Conservation (phyloP, 2,797 vertebrate genomes). For the Protosalanx chinensis region DNA sequence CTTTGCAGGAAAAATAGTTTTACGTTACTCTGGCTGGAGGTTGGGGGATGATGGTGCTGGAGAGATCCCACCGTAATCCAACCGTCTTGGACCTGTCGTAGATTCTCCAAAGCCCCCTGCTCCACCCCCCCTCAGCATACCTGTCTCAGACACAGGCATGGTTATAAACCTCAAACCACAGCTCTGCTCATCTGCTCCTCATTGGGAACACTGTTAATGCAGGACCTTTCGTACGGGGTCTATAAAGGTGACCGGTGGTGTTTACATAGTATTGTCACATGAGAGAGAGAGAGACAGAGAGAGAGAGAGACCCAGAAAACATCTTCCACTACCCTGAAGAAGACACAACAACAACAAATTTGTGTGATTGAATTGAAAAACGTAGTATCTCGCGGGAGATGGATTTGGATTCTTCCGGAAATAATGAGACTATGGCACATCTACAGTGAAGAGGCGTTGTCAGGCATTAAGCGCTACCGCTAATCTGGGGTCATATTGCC, state of each 20-base stretch:
- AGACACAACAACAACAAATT: too few relatives aligned
- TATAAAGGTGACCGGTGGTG: conserved; percentile 49
- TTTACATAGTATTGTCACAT: conserved; percentile 46
- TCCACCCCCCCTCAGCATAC: conserved; percentile 33
- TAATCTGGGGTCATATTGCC: neutral
- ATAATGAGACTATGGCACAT: neutral
- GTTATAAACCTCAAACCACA: conserved; percentile 47
- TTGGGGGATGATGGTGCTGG: conserved; percentile 1
- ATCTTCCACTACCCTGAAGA: neutral
- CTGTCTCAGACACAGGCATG: conserved; percentile 48
- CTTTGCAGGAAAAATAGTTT: neutral
- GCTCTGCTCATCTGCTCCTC: conserved; percentile 64
- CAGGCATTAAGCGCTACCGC: neutral
- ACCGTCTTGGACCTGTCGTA: conserved; percentile 44
- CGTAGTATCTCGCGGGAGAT: neutral
- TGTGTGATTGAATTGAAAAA: neutral
- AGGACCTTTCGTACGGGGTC: conserved; percentile 53
- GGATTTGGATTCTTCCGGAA: neutral
- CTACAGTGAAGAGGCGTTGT: conserved; percentile 16
- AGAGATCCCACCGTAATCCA: conserved; percentile 19
- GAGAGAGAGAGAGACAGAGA: neutral
- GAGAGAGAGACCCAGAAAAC: conserved; percentile 1
- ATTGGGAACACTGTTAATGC: conserved; percentile 49
- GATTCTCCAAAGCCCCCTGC: conserved; percentile 46
- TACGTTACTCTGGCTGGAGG: neutral